These are phyloP conservation scores for Nephila pilipes DNA, from an alignment of 1,140 invertebrate genomes.

Conservation along the genomic window DNA sequence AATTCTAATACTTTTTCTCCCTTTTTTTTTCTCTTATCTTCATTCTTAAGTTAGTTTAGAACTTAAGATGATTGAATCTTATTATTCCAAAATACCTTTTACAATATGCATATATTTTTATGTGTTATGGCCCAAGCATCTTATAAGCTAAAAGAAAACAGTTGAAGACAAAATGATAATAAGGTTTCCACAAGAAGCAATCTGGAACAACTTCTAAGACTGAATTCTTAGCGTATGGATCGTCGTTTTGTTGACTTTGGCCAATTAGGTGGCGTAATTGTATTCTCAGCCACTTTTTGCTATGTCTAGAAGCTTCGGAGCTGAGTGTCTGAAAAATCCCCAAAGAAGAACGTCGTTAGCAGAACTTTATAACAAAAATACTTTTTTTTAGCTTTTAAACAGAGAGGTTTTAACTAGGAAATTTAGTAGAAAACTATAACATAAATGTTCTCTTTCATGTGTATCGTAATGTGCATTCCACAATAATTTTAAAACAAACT, in stretches of 20 bases:
- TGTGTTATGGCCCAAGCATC: background rate
- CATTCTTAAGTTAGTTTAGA: no score
- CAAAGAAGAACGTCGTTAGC: background rate
- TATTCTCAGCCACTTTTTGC: background rate
- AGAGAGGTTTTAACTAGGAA: no score
- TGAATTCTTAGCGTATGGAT: background rate
- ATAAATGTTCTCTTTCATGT: no score
- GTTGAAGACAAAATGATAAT: background rate
- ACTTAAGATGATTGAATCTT: background rate
- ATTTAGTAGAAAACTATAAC: no score
- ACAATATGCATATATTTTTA: background rate
- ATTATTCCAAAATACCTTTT: background rate
- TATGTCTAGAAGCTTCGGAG: background rate
- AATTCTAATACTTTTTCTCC: no score
- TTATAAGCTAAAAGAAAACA: background rate
- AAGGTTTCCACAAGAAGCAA: background rate
- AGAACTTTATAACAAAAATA: no score
- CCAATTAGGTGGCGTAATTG: background rate
- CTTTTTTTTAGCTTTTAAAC: no score
- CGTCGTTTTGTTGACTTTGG: conserved; percentile 5
- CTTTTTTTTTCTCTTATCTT: no score
- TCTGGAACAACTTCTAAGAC: background rate
- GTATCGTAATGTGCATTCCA: no score
- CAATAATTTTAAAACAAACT: no score
- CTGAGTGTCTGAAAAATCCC: background rate